Evolutionary conservation across 2,888 invertebrate genomes (phyloP).

Genomic region (Myathropa florea): DNA sequence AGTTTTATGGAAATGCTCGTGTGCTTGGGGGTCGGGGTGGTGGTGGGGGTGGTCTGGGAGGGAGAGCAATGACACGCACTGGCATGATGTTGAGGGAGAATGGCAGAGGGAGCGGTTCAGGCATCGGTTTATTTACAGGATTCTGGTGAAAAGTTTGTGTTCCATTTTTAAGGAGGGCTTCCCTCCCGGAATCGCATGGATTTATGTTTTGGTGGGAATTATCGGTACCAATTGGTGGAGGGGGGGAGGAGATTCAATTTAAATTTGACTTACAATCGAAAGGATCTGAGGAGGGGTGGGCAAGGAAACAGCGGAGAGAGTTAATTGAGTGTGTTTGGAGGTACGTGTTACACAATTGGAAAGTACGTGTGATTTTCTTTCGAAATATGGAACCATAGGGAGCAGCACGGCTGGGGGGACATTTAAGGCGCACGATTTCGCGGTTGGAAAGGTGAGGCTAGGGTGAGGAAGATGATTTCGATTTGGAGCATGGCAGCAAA

Average conservation of each 20-base stretch:
- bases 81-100: not conserved
- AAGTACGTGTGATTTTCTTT: not conserved
- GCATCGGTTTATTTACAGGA: conserved; percentile 18
- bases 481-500: no score
- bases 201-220: conserved; percentile 1
- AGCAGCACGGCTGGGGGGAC: not conserved
- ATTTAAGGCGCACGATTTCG: not conserved
- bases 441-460: no score
- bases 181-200: not conserved
- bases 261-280: conserved; percentile 6
- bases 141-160: not conserved
- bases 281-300: not conserved
- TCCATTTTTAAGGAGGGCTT: not conserved
- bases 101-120: not conserved
- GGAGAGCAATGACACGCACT: not conserved
- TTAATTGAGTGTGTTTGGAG: not conserved
- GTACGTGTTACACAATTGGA: not conserved
- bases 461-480: no score
- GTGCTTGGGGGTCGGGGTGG: not conserved
- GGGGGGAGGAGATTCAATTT: conserved; percentile 2
- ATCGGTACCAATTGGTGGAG: not conserved
- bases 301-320: not conserved
- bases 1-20: conserved; percentile 54
- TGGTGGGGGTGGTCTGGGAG: not conserved
- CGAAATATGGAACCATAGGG: not conserved